Conservation (phyloP, 2,888 invertebrate genomes). For the Andrena haemorrhoa region DNA sequence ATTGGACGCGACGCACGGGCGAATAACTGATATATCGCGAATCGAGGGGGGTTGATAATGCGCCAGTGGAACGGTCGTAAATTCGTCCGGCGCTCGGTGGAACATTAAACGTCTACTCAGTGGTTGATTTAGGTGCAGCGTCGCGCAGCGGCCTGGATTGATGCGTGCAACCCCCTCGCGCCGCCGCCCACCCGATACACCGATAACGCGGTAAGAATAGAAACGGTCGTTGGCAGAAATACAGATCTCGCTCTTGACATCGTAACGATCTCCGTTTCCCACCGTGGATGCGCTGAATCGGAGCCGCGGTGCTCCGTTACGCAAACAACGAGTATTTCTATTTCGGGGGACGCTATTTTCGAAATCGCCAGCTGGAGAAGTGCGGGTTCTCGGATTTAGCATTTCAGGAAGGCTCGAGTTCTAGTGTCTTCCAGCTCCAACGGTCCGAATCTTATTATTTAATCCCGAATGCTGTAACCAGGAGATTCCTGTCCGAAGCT, state of each 20-base stretch:
- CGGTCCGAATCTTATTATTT: too few species aligned
- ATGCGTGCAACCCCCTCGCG: slow-evolving; percentile 18
- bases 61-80: slow-evolving; percentile 18
- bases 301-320: slow-evolving; percentile 5
- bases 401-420: too few species aligned
- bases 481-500: too few species aligned
- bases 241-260: slow-evolving; percentile 34
- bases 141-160: slow-evolving; percentile 32
- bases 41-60: slow-evolving; percentile 30
- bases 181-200: slow-evolving; percentile 5
- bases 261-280: slow-evolving; percentile 28
- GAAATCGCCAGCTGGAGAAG: neutral
- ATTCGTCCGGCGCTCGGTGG: slow-evolving; percentile 29
- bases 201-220: slow-evolving; percentile 57
- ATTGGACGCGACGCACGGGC: neutral
- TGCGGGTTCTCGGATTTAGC: too few species aligned
- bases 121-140: slow-evolving; percentile 49
- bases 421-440: too few species aligned
- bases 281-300: neutral
- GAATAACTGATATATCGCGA: slow-evolving; percentile 18
- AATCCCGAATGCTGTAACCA: too few species aligned
- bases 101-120: slow-evolving; percentile 49
- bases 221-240: slow-evolving; percentile 48
- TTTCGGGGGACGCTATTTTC: neutral
- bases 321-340: neutral